phyloP scores from a whole-genome alignment of 2,797 vertebrate genomes.

The Lemur catta region DNA sequence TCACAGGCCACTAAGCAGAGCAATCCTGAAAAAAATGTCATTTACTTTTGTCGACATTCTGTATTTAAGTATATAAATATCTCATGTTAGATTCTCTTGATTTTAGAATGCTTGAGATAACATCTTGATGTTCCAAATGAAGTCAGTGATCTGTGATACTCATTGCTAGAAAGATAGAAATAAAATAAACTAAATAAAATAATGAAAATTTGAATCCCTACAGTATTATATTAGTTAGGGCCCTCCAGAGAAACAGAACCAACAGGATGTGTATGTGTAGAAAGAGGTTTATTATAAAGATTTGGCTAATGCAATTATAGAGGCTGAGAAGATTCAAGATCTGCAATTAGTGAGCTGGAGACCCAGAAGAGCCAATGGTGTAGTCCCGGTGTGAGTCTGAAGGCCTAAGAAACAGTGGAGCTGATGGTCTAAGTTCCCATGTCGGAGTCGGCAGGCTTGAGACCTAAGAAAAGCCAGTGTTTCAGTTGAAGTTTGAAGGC shows the following conservation, averaged over 20 bases:
- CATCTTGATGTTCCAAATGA: not conserved
- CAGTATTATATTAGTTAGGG: not conserved
- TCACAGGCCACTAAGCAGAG: not conserved
- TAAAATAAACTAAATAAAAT: not conserved
- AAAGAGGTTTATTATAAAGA: not conserved
- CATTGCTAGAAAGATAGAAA: not conserved
- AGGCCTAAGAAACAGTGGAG: not conserved
- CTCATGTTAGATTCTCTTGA: not conserved
- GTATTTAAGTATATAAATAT: conserved; percentile 11
- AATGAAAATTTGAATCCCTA: not conserved
- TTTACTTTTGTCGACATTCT: conserved; percentile 35
- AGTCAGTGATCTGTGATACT: not conserved
- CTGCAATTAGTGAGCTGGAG: not conserved
- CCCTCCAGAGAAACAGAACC: not conserved
- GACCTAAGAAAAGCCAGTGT: not conserved
- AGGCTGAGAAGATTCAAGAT: not conserved
- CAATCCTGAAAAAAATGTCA: not conserved
- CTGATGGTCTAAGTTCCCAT: not conserved
- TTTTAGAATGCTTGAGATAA: not conserved
- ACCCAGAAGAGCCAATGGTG: not conserved
- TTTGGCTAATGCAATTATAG: not conserved
- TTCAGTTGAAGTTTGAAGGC: not conserved
- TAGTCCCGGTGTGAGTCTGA: not conserved
- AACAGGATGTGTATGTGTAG: not conserved
- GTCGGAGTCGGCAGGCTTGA: not conserved